Percentiles rank a stretch among this genome's conserved stretches.
Conservation (phyloP, 2,888 invertebrate species). For the Ormyrus pomaceus region DNA sequence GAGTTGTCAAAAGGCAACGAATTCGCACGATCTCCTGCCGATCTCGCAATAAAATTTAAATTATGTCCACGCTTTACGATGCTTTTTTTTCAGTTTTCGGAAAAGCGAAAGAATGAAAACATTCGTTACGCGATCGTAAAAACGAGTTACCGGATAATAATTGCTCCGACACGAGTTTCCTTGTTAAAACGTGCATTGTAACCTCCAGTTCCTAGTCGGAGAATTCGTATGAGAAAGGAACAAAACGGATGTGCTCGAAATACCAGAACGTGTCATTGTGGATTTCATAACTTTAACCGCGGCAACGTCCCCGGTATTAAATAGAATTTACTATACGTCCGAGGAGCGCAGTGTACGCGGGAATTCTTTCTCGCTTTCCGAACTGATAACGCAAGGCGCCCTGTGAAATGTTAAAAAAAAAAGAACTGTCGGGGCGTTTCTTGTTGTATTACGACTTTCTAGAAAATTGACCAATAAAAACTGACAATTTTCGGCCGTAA, state of each 20-base stretch:
- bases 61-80: no score
- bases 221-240: slow-evolving; percentile 31
- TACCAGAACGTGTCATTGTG: slow-evolving; percentile 32
- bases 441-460: slow-evolving; percentile 38
- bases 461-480: slow-evolving; percentile 51
- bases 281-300: slow-evolving; percentile 34
- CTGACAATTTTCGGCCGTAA: slow-evolving; percentile 38
- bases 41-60: no score
- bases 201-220: background rate
- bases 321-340: slow-evolving; percentile 16
- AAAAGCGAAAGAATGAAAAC: slow-evolving; percentile 17
- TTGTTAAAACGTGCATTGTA: slow-evolving; percentile 23
- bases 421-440: background rate
- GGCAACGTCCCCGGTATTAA: background rate
- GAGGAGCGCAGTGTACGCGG: background rate
- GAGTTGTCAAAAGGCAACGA: no score
- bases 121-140: slow-evolving; percentile 27
- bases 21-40: no score
- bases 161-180: slow-evolving; percentile 30
- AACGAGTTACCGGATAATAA: slow-evolving; percentile 37
- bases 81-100: no score
- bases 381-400: slow-evolving; percentile 1
- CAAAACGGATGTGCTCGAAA: slow-evolving; percentile 33
- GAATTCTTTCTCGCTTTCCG: background rate
- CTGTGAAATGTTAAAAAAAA: slow-evolving; percentile 4